Percentiles rank a stretch among this genome's conserved stretches.
Evolutionary conservation across 2,113 vertebrate genomes (phyloP).

Genomic region (Pongo pygmaeus): DNA sequence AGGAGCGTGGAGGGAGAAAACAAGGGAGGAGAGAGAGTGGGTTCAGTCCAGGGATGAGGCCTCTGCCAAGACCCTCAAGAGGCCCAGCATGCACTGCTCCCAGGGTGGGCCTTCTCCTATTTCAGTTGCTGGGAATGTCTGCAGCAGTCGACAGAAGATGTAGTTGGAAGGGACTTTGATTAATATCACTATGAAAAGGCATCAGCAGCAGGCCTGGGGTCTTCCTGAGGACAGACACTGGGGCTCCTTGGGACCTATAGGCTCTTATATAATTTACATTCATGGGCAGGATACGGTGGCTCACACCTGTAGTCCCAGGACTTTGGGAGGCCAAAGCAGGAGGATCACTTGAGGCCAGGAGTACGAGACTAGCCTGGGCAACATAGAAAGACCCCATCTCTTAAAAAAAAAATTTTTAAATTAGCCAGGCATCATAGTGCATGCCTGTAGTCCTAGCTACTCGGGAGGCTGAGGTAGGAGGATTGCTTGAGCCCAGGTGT

Average conservation of each 20-base stretch:
- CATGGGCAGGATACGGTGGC: background rate
- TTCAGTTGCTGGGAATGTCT: background rate
- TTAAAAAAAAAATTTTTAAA: background rate
- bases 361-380: background rate
- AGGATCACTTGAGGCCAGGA: background rate
- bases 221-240: background rate
- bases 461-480: background rate
- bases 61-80: background rate
- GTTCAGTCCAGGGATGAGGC: background rate
- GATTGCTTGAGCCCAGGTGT: background rate
- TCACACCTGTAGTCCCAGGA: background rate
- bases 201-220: background rate
- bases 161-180: fast-evolving
- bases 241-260: background rate
- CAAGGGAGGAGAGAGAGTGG: fast-evolving
- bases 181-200: background rate
- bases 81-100: fast-evolving
- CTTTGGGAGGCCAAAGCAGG: background rate
- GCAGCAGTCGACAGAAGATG: fast-evolving
- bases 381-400: background rate
- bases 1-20: background rate
- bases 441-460: background rate
- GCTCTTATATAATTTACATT: background rate
- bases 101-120: background rate
- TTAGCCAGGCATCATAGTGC: background rate